These are phyloP conservation scores for Emydura subglobosa DNA, from an alignment of 2,113 vertebrate genomes.

Conservation along the genomic window DNA sequence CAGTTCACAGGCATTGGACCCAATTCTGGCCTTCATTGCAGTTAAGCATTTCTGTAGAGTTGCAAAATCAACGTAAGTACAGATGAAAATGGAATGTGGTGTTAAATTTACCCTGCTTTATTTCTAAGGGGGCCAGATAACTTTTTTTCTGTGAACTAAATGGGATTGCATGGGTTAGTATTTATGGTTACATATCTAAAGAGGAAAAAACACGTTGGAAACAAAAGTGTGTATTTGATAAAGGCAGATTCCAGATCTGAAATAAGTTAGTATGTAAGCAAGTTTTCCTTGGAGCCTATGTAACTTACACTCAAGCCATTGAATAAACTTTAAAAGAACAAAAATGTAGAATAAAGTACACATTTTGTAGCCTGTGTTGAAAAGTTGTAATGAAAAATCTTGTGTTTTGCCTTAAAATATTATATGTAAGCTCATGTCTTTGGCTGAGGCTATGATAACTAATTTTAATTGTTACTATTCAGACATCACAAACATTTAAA, in stretches of 20 bases:
- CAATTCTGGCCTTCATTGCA: not conserved
- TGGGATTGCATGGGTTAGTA: not conserved
- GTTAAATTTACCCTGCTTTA: no score
- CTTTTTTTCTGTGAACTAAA: not conserved
- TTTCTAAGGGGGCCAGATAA: no score
- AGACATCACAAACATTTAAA: not conserved
- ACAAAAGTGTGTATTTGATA: not conserved
- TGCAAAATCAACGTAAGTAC: not conserved
- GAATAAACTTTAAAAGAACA: not conserved
- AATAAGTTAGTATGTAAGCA: not conserved
- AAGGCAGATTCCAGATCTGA: not conserved
- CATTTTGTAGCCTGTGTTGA: not conserved
- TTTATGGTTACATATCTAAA: not conserved
- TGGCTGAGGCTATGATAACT: not conserved
- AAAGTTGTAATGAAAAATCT: not conserved
- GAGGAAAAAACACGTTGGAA: not conserved
- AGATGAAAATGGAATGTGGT: not conserved
- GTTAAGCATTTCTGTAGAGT: not conserved
- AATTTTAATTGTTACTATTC: not conserved
- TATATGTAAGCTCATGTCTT: not conserved
- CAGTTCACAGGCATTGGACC: not conserved
- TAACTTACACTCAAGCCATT: not conserved
- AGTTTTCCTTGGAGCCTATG: not conserved
- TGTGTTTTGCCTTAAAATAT: not conserved
- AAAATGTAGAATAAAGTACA: rapidly evolving